Base-by-base conservation (phyloP, 2,113 vertebrate species). In the Callionymus lyra region DNA sequence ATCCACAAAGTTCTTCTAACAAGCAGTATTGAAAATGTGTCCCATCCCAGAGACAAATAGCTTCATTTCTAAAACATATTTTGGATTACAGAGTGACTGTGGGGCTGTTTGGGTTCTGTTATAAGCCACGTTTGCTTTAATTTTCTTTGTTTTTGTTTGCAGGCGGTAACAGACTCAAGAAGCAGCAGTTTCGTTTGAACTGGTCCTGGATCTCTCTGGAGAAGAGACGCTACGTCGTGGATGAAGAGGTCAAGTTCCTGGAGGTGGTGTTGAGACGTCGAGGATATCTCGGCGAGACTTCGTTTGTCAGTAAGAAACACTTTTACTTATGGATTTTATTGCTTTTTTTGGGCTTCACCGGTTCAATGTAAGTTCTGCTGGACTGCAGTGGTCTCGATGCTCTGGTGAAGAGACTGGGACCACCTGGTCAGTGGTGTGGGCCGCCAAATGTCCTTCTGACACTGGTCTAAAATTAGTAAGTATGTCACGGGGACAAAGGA, bases 161-260 rank as follows among this genome's bases (percentile, higher is more conserved):
- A 98, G 94, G 94, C 37, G 90, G 92, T 37, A 97, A 98, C 80
- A 87, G 80, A 52, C 81, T 96, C 65, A 89, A 83, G 63, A 88
- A 89, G 57, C 94, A 98, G 70, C 82, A 88, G 56, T 98, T 94
- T 74, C 87, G 75, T 43, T 75, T 98, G 38, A 93, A 90, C 38
- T 98, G 94, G 94, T 89, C 93, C 10, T 98, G 93, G 93, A 94
- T 98, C 58, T 97, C 92, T 4, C 76, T 98, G 53, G 94, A 94
- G 78, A 93, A 87, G 52, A 83, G 91, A 5, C 84, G 86, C 72
- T 92, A 93, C 18, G 77, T 89, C 46, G 79, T 97, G 70, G 87
- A 98, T 6, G 94, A 98, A 56, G 89, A 94, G 43, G 72, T 81
- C 61, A 95, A 88, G 72, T 89, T 88, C 63, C 74, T 97, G 54